These are phyloP conservation scores for Cinara cedri DNA, from an alignment of 2,888 invertebrate species.

Conservation along the genomic window DNA sequence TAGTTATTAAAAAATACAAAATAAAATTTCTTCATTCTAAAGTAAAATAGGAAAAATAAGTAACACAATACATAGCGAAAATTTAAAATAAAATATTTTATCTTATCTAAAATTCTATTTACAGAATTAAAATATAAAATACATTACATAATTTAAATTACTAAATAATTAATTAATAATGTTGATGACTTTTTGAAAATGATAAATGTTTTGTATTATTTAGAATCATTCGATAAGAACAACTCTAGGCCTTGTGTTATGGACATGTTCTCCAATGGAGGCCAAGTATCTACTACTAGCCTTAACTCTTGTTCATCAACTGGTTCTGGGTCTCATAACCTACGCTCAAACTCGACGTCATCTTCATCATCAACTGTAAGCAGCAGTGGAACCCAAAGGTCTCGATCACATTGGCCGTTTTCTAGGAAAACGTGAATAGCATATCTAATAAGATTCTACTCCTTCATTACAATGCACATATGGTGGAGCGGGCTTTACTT, in stretches of 20 bases:
- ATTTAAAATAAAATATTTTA: too few relatives aligned
- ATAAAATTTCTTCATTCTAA: too few relatives aligned
- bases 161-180: too few relatives aligned
- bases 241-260: constrained; percentile 34
- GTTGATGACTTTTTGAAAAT: neutral
- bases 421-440: constrained; percentile 39
- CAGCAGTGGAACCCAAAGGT: constrained; percentile 45
- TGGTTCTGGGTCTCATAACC: constrained; percentile 25
- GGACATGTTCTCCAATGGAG: constrained; percentile 42
- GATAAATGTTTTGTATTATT: neutral
- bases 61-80: too few relatives aligned
- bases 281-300: constrained; percentile 39
- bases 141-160: too few relatives aligned
- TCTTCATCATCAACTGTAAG: constrained; percentile 42
- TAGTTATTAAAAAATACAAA: too few relatives aligned
- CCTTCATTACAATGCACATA: constrained; percentile 4
- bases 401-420: constrained; percentile 50
- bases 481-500: constrained; percentile 24
- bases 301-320: constrained; percentile 44
- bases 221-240: constrained; percentile 49
- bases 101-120: too few relatives aligned
- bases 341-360: constrained; percentile 49
- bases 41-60: too few relatives aligned
- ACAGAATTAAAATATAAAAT: too few relatives aligned
- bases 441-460: neutral